A percentile compares a stretch with the other conserved stretches of the same genome.
Conservation (phyloP, 92 coral and sea anemone genomes). For the Meandrina meandrites region DNA sequence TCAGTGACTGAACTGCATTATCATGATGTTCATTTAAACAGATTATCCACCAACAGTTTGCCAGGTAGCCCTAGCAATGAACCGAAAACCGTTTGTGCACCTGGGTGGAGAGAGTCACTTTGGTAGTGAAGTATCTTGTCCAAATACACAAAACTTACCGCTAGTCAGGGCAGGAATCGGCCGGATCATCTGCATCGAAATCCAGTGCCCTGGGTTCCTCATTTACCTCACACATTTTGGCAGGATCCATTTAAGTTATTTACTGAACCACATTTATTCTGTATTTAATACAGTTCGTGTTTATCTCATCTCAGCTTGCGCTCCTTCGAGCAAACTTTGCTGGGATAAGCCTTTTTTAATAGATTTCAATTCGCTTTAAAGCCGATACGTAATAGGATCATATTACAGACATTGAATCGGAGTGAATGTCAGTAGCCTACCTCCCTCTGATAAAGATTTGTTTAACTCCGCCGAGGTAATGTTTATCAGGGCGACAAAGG, state of each 20-base stretch:
- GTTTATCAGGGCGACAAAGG: slow-evolving; percentile 10
- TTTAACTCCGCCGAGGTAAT: slow-evolving; percentile 16
- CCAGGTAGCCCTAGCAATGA: neutral
- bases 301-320: neutral
- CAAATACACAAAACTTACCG: neutral
- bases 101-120: neutral
- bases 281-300: neutral
- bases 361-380: neutral
- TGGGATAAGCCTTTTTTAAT: neutral
- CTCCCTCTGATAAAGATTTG: neutral
- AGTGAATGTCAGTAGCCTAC: neutral
- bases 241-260: neutral
- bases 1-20: neutral
- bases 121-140: neutral
- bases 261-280: neutral
- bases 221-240: neutral
- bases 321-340: neutral
- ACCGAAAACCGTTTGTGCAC: neutral
- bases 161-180: neutral
- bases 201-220: neutral
- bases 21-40: neutral
- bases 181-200: neutral
- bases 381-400: neutral
- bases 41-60: neutral
- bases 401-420: neutral